Percentiles rank a stretch among this genome's conserved stretches.
phyloP scores from a whole-genome alignment of 2,797 vertebrate genomes.

The Falco peregrinus region DNA sequence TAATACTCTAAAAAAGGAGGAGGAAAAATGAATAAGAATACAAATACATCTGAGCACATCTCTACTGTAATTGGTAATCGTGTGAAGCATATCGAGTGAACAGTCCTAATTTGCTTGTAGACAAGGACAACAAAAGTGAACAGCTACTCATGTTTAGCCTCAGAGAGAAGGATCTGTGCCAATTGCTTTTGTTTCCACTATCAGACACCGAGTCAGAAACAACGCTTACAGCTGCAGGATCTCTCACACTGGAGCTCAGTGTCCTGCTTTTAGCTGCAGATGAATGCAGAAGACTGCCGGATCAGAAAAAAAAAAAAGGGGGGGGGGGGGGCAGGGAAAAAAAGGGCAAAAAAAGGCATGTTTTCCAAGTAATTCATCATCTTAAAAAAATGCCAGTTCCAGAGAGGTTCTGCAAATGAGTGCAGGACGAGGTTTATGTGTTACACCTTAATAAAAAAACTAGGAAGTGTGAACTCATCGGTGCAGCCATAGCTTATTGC shows the following conservation, averaged over 20 bases:
- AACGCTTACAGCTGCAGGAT: neutral
- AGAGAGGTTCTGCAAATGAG: neutral
- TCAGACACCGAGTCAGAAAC: neutral
- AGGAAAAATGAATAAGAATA: neutral
- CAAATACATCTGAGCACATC: neutral
- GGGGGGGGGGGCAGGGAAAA: too few species aligned
- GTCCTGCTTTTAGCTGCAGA: neutral
- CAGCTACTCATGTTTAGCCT: neutral
- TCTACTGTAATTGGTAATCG: neutral
- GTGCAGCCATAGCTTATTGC: neutral
- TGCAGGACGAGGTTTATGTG: neutral
- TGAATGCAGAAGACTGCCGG: neutral
- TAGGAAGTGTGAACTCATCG: neutral
- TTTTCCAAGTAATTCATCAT: neutral
- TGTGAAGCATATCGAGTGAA: neutral
- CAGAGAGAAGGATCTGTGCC: neutral
- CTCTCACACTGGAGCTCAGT: neutral
- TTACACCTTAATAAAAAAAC: neutral
- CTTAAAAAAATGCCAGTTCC: rapidly evolving
- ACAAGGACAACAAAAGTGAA: neutral
- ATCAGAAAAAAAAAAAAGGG: neutral
- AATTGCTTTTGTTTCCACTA: neutral
- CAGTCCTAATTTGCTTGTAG: neutral
- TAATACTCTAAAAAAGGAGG: rapidly evolving
- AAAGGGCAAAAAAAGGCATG: rapidly evolving